A percentile compares a stretch with the other conserved stretches of the same genome.
These are phyloP conservation scores for Agrochola litura DNA, from an alignment of 2,888 invertebrate genomes.

Conservation along the genomic window DNA sequence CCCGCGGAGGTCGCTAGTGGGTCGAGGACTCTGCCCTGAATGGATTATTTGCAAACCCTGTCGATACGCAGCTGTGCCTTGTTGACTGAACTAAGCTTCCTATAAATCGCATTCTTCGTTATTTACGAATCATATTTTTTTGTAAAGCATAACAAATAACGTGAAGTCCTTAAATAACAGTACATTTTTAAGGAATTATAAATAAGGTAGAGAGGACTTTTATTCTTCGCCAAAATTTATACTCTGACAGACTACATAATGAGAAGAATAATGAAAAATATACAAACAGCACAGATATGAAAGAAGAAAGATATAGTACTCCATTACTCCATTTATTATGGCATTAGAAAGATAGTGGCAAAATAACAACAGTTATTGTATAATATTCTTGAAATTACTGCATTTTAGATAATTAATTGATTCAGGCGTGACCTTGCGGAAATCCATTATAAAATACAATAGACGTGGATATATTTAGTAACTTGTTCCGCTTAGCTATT, in stretches of 20 bases:
- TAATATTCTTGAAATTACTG: not conserved
- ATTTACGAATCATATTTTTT: not conserved
- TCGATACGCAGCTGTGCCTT: constrained; percentile 65
- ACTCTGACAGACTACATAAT: not conserved
- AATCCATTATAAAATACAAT: too few relatives aligned
- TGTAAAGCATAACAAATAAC: not conserved
- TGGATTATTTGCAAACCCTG: constrained; percentile 65
- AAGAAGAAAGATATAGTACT: too few relatives aligned
- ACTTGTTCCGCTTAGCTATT: too few relatives aligned
- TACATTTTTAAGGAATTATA: not conserved
- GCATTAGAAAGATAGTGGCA: not conserved
- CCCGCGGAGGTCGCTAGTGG: constrained; percentile 35
- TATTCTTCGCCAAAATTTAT: not conserved
- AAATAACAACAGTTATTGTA: not conserved
- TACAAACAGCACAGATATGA: not conserved
- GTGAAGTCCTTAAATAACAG: not conserved
- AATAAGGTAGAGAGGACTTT: not conserved
- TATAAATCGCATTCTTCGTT: constrained; percentile 7
- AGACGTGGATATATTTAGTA: too few relatives aligned
- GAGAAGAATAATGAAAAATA: not conserved
- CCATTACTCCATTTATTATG: too few relatives aligned
- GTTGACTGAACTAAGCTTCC: constrained; percentile 43
- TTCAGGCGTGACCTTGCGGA: too few relatives aligned
- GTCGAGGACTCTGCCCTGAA: constrained; percentile 51
- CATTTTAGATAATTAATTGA: too few relatives aligned